Evolutionary conservation across 2,113 vertebrate species (phyloP).

Genomic region (Clarias batrachus): DNA sequence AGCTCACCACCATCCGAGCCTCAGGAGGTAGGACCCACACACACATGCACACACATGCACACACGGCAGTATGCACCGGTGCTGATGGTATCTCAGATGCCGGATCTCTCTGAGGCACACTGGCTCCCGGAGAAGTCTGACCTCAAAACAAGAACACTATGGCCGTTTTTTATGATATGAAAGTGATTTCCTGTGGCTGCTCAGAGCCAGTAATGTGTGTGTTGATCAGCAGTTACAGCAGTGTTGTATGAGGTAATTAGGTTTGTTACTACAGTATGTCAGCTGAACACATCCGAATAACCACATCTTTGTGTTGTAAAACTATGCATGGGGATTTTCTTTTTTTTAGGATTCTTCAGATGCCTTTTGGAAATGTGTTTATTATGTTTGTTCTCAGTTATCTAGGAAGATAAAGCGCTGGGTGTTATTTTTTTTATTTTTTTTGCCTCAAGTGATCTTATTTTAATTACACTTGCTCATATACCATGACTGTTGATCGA

Average conservation of each 20-base stretch:
- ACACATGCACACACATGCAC: constrained; percentile 12
- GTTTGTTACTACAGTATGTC: background rate
- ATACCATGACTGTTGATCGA: background rate
- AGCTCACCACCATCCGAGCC: constrained; percentile 60
- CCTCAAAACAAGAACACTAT: constrained; percentile 3
- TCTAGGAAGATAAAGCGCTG: background rate
- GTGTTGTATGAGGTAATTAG: background rate
- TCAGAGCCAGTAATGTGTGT: background rate
- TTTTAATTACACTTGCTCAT: background rate
- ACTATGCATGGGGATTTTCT: background rate
- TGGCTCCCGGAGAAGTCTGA: background rate
- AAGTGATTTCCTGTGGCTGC: constrained; percentile 8
- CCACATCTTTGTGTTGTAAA: background rate
- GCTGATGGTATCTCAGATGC: background rate
- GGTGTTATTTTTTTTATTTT: background rate
- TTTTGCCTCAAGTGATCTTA: background rate
- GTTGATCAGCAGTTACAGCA: background rate
- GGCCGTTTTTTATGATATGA: background rate
- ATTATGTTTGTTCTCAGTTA: background rate
- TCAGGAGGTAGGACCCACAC: constrained; percentile 55
- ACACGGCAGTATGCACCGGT: constrained; percentile 1
- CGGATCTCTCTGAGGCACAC: background rate
- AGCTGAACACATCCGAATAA: constrained; percentile 2
- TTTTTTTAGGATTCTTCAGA: background rate
- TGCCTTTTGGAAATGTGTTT: background rate